phyloP scores from a whole-genome alignment of 1,140 invertebrate genomes.

The Drosophila ananassae region DNA sequence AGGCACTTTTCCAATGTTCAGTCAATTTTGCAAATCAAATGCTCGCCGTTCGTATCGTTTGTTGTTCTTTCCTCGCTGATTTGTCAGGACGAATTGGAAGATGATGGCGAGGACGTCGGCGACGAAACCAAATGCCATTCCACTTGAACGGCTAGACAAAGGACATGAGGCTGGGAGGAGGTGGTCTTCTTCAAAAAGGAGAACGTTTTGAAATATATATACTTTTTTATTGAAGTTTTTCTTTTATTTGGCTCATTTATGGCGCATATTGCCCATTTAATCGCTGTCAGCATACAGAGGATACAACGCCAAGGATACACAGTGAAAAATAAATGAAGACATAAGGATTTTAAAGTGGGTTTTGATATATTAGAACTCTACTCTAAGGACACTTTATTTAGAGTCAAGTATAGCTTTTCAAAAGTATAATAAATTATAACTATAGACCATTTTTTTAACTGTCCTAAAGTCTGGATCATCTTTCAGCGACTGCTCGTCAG shows the following conservation, averaged over 20 bases:
- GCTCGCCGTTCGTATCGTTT: conserved; percentile 24
- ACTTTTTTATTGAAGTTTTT: conserved; percentile 64
- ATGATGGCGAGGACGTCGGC: not conserved
- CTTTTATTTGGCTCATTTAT: conserved; percentile 81
- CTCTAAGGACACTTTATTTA: not conserved
- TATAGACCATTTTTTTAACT: not conserved
- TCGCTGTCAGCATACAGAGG: conserved; percentile 60
- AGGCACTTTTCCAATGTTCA: conserved; percentile 78
- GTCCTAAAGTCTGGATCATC: conserved; percentile 23
- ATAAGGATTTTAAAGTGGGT: not conserved
- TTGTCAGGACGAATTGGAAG: conserved; percentile 50
- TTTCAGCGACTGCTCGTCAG: conserved; percentile 42
- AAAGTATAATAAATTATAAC: not conserved
- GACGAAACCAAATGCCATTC: conserved; percentile 50
- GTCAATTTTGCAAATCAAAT: conserved; percentile 82
- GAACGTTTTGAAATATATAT: conserved; percentile 35
- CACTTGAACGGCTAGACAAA: conserved; percentile 53
- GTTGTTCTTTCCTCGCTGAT: conserved; percentile 31
- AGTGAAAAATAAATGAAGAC: conserved; percentile 2
- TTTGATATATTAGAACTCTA: not conserved
- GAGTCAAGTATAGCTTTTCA: not conserved
- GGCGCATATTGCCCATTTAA: conserved; percentile 79
- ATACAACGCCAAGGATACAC: conserved; percentile 22
- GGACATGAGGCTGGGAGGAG: not conserved
- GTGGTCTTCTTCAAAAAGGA: not conserved